phyloP scores from a whole-genome alignment of 2,113 vertebrate species.

The Sander lucioperca region DNA sequence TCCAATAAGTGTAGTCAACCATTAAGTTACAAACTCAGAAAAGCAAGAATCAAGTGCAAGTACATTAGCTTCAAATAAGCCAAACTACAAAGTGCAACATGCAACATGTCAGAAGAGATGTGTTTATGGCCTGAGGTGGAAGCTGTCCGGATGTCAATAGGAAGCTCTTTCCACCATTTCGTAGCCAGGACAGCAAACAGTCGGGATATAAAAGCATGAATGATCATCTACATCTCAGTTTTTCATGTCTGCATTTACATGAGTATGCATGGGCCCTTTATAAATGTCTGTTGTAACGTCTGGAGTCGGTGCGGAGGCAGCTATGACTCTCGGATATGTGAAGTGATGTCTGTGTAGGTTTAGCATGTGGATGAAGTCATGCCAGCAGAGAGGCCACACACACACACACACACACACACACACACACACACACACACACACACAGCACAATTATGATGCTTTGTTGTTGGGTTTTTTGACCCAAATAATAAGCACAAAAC shows the following conservation, averaged over 20 bases:
- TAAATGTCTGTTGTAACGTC: conserved; percentile 5
- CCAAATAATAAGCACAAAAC: not conserved
- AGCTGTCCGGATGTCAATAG: no score
- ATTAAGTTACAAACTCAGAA: no score
- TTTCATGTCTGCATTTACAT: not conserved
- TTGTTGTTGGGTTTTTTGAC: no score
- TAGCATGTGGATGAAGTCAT: conserved; percentile 69
- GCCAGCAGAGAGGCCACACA: conserved; percentile 35
- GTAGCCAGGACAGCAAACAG: no score
- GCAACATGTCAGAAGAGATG: no score
- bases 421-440: not conserved
- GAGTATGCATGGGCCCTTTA: not conserved
- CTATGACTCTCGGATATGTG: conserved; percentile 32
- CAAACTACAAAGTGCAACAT: no score
- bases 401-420: conserved; percentile 23
- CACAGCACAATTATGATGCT: no score
- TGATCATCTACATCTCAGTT: not conserved
- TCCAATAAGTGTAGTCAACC: no score
- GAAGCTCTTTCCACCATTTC: no score
- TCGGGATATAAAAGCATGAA: not conserved
- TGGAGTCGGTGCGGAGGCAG: conserved; percentile 11
- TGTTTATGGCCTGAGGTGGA: no score
- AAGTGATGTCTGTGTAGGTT: conserved; percentile 51
- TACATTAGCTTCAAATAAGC: no score
- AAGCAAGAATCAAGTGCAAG: no score